Percentiles rank a stretch among this genome's conserved stretches.
Conservation (phyloP, 2,888 invertebrate genomes). For the Elmis aenea region DNA sequence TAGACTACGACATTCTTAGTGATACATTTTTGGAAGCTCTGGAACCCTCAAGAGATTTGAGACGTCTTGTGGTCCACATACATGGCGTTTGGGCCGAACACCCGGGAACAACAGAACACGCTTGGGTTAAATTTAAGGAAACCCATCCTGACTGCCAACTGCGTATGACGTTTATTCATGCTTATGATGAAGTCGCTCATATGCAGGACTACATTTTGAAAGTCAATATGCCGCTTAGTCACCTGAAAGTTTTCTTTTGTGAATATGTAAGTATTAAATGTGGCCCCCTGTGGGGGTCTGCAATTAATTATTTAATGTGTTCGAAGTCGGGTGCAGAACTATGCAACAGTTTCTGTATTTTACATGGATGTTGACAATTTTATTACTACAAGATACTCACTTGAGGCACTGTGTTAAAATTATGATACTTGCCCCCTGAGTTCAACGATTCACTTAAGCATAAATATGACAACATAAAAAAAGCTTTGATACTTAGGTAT, state of each 20-base stretch:
- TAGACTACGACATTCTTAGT: constrained; percentile 54
- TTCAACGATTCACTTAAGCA: too few relatives aligned
- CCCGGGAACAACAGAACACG: constrained; percentile 57
- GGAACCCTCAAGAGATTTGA: constrained; percentile 43
- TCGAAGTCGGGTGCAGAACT: too few relatives aligned
- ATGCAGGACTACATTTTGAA: constrained; percentile 60
- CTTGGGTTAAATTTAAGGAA: constrained; percentile 57
- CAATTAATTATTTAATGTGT: too few relatives aligned
- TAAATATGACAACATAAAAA: too few relatives aligned
- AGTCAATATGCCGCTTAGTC: constrained; percentile 66
- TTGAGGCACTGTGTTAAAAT: too few relatives aligned
- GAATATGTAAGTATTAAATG: constrained; percentile 50
- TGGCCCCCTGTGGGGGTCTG: too few relatives aligned
- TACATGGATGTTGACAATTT: too few relatives aligned
- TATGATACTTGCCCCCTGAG: too few relatives aligned
- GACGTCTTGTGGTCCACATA: constrained; percentile 63
- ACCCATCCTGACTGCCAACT: constrained; percentile 56
- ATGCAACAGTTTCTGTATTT: too few relatives aligned
- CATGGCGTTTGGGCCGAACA: constrained; percentile 62
- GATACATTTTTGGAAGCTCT: constrained; percentile 47
- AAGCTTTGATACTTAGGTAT: too few relatives aligned
- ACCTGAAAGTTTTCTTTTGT: constrained; percentile 70
- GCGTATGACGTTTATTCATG: constrained; percentile 61
- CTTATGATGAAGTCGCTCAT: constrained; percentile 60
- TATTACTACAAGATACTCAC: too few relatives aligned